Evolutionary conservation across 2,888 invertebrate species (phyloP).

Genomic region (Chloroclystis v-ata): DNA sequence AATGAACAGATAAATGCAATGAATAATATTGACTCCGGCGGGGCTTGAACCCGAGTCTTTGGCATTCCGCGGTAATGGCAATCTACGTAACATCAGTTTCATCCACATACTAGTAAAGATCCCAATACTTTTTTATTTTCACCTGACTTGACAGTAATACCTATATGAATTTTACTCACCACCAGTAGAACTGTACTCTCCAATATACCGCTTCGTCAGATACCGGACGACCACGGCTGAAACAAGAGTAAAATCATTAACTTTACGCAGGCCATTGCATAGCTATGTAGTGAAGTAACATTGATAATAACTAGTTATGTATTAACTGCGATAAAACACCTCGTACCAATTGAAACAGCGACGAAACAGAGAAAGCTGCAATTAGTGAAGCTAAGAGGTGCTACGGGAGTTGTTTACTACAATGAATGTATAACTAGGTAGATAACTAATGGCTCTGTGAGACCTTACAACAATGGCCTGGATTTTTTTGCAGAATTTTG

Average conservation of each 20-base stretch:
- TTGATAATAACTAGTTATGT: conserved; percentile 32
- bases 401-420: conserved; percentile 69
- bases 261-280: conserved; percentile 15
- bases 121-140: too few relatives aligned
- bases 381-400: conserved; percentile 66
- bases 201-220: conserved; percentile 86
- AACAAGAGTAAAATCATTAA: conserved; percentile 64
- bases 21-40: too few relatives aligned
- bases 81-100: too few relatives aligned
- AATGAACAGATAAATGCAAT: too few relatives aligned
- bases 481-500: too few relatives aligned
- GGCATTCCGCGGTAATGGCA: too few relatives aligned
- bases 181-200: conserved; percentile 88
- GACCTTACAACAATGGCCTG: too few relatives aligned
- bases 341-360: conserved; percentile 53
- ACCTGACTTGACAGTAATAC: too few relatives aligned
- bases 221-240: conserved; percentile 87
- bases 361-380: conserved; percentile 66
- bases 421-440: conserved; percentile 71
- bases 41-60: too few relatives aligned
- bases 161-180: too few relatives aligned
- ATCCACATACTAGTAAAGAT: too few relatives aligned
- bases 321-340: conserved; percentile 51
- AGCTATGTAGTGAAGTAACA: conserved; percentile 20
- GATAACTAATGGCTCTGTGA: too few relatives aligned